These are phyloP conservation scores for Ciconia boyciana DNA, from an alignment of 2,113 vertebrate genomes.

Conservation along the genomic window DNA sequence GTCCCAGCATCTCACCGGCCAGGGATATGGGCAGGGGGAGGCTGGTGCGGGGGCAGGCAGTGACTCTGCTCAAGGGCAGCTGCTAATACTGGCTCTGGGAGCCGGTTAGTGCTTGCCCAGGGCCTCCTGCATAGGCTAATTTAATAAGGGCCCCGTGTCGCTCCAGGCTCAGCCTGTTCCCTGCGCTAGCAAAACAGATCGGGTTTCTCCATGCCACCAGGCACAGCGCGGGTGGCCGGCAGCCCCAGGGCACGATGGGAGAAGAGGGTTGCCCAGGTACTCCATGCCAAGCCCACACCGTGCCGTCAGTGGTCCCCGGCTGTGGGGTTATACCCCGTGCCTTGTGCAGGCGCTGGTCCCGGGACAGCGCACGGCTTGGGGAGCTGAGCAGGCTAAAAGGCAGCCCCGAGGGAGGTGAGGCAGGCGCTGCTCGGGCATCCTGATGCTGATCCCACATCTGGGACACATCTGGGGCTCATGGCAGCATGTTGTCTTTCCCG, in stretches of 20 bases:
- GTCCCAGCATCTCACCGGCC: neutral
- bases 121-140: constrained; percentile 49
- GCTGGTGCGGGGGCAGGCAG: neutral
- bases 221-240: rapidly evolving
- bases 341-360: neutral
- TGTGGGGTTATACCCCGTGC: rapidly evolving
- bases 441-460: neutral
- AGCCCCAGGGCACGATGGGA: rapidly evolving
- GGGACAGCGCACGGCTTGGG: rapidly evolving
- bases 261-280: neutral
- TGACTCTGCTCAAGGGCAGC: neutral
- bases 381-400: neutral
- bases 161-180: constrained; percentile 26
- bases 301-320: rapidly evolving
- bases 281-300: neutral
- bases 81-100: neutral
- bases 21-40: neutral
- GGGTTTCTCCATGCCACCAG: neutral
- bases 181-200: constrained; percentile 33
- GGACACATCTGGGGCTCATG: neutral
- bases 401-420: neutral
- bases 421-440: neutral
- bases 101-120: neutral
- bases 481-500: neutral
- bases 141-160: neutral